phyloP scores from a whole-genome alignment of 2,797 vertebrate species.

The Amazona ochrocephala region DNA sequence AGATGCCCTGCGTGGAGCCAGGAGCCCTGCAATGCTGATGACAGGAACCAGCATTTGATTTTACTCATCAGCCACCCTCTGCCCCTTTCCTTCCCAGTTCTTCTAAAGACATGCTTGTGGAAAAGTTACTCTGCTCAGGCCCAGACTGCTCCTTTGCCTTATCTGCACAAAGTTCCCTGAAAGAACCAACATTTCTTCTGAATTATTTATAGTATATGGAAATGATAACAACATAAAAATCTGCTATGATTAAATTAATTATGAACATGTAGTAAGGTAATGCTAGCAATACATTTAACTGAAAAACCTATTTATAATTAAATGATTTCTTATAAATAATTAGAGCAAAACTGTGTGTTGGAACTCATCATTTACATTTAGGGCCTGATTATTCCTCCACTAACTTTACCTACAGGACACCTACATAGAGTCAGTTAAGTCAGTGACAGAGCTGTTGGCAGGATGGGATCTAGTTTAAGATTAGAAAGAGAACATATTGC shows the following conservation, averaged over 20 bases:
- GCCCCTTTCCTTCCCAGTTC: background rate
- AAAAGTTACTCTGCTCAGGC: background rate
- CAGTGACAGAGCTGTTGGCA: background rate
- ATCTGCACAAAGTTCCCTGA: background rate
- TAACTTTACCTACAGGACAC: background rate
- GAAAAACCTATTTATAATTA: conserved; percentile 46
- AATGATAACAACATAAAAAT: conserved; percentile 56
- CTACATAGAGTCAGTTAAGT: background rate
- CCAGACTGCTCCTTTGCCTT: background rate
- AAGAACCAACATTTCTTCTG: conserved; percentile 38
- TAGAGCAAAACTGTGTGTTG: background rate
- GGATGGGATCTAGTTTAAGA: background rate
- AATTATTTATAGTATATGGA: conserved; percentile 59
- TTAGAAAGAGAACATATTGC: background rate
- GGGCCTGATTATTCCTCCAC: background rate
- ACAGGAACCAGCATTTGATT: background rate
- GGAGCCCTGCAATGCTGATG: background rate
- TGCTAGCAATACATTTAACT: conserved; percentile 48
- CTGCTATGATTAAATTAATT: conserved; percentile 63
- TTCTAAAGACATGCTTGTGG: background rate
- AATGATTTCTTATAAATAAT: conserved; percentile 52
- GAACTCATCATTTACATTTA: conserved; percentile 16
- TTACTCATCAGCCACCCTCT: background rate
- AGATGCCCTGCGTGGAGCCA: background rate
- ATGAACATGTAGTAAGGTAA: conserved; percentile 54